These are phyloP conservation scores for Mimas tiliae DNA, from an alignment of 2,888 invertebrate species.

Conservation along the genomic window DNA sequence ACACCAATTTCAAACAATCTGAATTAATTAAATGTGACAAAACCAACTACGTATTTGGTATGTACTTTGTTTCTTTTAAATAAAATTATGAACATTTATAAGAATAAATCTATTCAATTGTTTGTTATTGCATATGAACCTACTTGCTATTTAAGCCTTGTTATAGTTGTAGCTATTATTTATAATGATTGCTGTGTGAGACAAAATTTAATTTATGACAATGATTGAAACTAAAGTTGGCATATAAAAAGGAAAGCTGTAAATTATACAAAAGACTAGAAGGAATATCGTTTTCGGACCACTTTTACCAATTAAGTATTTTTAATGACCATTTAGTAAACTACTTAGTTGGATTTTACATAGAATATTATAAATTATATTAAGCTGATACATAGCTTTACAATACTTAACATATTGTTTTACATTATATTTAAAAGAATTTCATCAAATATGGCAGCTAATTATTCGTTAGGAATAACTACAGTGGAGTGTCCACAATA, in stretches of 20 bases:
- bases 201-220: background rate
- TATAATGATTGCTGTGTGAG: conserved; percentile 3
- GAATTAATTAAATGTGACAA: conserved; percentile 33
- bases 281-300: conserved; percentile 11
- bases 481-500: conserved; percentile 43
- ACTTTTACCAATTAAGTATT: conserved; percentile 14
- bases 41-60: conserved; percentile 50
- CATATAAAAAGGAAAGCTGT: conserved; percentile 18
- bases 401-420: conserved; percentile 44
- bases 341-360: conserved; percentile 14
- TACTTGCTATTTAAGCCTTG: conserved; percentile 15
- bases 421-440: conserved; percentile 37
- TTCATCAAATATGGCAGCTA: conserved; percentile 74
- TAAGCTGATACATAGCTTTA: conserved; percentile 53
- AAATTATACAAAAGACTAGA: conserved; percentile 26
- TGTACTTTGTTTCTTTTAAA: conserved; percentile 35
- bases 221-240: conserved; percentile 9
- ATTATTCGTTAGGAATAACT: conserved; percentile 50
- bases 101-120: background rate
- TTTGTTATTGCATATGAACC: conserved; percentile 12
- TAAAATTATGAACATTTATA: conserved; percentile 7
- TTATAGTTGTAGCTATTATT: background rate
- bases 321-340: conserved; percentile 15
- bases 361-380: conserved; percentile 44
- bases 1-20: conserved; percentile 33